A percentile compares a stretch with the other conserved stretches of the same genome.
Conservation (phyloP, 35 echinoderm and acorn worm genomes). For the Apostichopus japonicus region DNA sequence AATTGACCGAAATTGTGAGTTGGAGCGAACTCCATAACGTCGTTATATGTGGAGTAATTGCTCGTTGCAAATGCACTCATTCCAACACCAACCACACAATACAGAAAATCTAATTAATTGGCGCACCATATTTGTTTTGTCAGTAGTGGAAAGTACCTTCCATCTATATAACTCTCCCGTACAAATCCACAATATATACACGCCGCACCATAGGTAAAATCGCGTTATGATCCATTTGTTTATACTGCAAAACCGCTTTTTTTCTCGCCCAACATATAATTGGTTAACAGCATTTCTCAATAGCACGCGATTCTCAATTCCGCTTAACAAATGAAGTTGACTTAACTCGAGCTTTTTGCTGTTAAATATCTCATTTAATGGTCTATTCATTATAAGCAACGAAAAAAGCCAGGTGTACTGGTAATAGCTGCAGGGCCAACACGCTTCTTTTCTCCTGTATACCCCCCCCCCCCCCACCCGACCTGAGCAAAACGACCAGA, state of each 20-base stretch:
- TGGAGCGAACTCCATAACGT: no score
- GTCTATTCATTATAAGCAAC: not conserved
- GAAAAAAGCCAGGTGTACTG: not conserved
- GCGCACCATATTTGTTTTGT: no score
- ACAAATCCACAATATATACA: not conserved
- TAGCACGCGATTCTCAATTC: not conserved
- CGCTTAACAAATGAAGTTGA: not conserved
- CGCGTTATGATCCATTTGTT: not conserved
- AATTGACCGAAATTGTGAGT: no score
- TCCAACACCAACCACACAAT: no score
- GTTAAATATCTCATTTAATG: slow-evolving; percentile 1
- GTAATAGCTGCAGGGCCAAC: not conserved
- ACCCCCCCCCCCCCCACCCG: not conserved
- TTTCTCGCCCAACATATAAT: not conserved
- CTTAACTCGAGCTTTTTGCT: not conserved
- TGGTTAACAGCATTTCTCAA: not conserved
- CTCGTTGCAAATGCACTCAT: no score
- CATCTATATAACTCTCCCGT: no score
- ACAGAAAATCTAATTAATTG: no score
- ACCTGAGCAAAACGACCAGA: not conserved
- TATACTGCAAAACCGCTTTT: not conserved
- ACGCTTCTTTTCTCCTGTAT: not conserved
- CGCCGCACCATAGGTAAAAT: not conserved
- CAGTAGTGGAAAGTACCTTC: no score
- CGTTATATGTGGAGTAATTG: no score